These are phyloP conservation scores for Zeus faber DNA, from an alignment of 2,113 vertebrate genomes.

Conservation along the genomic window DNA sequence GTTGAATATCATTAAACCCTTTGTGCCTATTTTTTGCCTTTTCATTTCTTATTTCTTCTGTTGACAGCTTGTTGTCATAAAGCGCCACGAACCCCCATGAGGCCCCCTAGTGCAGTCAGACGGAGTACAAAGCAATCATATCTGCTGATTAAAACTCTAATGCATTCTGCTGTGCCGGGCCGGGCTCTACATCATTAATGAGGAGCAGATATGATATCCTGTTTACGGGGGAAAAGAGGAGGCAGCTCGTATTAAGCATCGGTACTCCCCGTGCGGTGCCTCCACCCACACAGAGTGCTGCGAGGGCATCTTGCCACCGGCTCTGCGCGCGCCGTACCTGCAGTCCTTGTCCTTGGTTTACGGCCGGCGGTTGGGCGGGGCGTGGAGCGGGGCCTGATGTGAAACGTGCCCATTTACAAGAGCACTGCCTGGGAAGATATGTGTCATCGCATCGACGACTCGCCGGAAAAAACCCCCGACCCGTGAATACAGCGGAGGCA, in stretches of 20 bases:
- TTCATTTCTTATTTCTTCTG: conserved; percentile 51
- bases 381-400: too few relatives aligned
- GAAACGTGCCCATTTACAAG: too few relatives aligned
- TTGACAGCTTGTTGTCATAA: conserved; percentile 66
- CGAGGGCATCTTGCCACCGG: conserved; percentile 41
- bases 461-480: too few relatives aligned
- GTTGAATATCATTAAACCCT: conserved; percentile 64
- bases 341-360: conserved; percentile 17
- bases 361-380: conserved; percentile 16
- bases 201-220: conserved; percentile 72
- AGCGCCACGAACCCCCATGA: conserved; percentile 55
- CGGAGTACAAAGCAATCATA: conserved; percentile 80
- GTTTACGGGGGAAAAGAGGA: conserved; percentile 62
- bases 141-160: conserved; percentile 84
- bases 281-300: conserved; percentile 44
- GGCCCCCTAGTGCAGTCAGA: conserved; percentile 64
- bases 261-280: conserved; percentile 50
- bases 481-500: too few relatives aligned
- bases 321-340: conserved; percentile 31
- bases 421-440: too few relatives aligned
- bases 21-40: conserved; percentile 57
- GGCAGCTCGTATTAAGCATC: conserved; percentile 59
- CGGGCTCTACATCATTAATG: conserved; percentile 74
- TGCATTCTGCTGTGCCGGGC: conserved; percentile 70
- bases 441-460: too few relatives aligned